Evolutionary conservation across 2,888 invertebrate genomes (phyloP), one percentile per base, ranked within the genome.

Genomic region (Drosophila sordidapex): DNA sequence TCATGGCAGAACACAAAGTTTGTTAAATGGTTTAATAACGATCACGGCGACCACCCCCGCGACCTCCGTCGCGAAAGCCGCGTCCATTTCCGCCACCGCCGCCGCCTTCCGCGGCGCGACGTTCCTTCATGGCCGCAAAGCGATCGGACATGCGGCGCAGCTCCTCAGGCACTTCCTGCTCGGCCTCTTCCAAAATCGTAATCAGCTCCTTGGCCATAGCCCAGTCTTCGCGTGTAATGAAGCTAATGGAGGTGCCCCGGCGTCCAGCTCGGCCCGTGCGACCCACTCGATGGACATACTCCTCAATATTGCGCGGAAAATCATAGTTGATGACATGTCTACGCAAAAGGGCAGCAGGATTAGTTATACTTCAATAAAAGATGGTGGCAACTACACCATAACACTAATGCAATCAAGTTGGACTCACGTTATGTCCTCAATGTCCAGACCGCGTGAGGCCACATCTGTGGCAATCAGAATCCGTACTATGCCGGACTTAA

Each of bases 391-490:
- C 36, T 36, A 18, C 38, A 46, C 46, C 46, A 43, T 4, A 25
- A n/a, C 13, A 27, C n/a, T 3, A 18, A 13, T n/a, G 1, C 7
- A 31, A 18, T 38, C 18, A 1, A 13, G 4, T 1, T 6, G 8
- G 1, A 38, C 77, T 87, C 76, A 97, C 93, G 97, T 97, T 13
- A 98, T 94, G 90, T 98, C 97, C 87, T 96, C 96, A 61, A 98
- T 98, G 91, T 99, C 99, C 61, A 99, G 95, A 2, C 99, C 99
- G 78, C 99, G 95, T 7, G 98, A 98, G 4, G 98, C 99, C 1
- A 99, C 97, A 94, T 99, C 99, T 0, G 99, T 99, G 1, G 99
- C 99, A 60, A 99, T 95, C 31, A 99, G 94, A 79, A 99, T 97
- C 73, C 95, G 95, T 0, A 97, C 97, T 2, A 94, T 94, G 0